Base-by-base conservation (phyloP, 2,888 invertebrate genomes). In the Cephonodes hylas region DNA sequence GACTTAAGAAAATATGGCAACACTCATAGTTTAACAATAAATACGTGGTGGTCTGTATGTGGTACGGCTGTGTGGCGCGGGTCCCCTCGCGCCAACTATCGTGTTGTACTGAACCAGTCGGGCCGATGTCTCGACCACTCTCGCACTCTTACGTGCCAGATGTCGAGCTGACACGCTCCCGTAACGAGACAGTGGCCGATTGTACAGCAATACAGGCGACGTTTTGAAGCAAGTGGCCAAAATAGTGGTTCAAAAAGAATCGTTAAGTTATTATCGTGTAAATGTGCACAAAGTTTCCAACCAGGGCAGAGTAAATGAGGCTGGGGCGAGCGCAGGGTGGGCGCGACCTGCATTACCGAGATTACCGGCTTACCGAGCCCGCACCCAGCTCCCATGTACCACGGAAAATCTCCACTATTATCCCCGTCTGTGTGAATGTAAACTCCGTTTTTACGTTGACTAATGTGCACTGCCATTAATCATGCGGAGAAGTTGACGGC, bases 1-100 rank as follows among this genome's bases (percentile, higher is more conserved):
- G 88, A 91, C 91, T 91, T 91, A 91, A 91, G 88, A 91, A 89
- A 91, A 91, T 91, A 91, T 92, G 92, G 92, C 92, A 91, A 91
- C 91, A 91, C 89, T 88, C 88, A 89, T 89, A 88, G 89, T 88
- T 87, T 85, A 91, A 91, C 88, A 90, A 89, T 86, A 87, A 85
- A 42, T 63, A 88, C 81, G 75, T 79, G 81, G 81, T 80, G 76
- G 76, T 77, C 65, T 65, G 73, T 75, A 73, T 80, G 75, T 80
- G 75, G 79, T 74, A 76, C 69, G 27, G 53, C 27, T 27, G 27
- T 53, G 8, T n/a, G 27, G 48, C 10, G 18, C 27, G 4, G 13
- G 58, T 58, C 27, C 27, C 18, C 22, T 4, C 10, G 58, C 27
- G 48, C 48, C 48, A 53, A 53, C 27, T 53, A 53, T 53, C 53